Conservation (phyloP, 2,888 invertebrate genomes). For the Slavum lentiscoides region DNA sequence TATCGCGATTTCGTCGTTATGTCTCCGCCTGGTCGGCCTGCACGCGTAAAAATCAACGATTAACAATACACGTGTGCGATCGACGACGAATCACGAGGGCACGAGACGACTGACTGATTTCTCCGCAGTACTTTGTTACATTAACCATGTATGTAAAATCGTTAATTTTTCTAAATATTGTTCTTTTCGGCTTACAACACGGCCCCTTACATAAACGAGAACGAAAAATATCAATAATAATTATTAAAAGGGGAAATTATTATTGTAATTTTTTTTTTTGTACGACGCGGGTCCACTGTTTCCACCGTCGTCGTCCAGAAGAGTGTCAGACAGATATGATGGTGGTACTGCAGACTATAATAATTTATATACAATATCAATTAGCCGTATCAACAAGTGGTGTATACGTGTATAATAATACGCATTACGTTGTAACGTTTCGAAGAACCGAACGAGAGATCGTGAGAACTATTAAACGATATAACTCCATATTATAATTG, state of each 20-base stretch:
- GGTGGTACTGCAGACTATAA: no score
- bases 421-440: neutral
- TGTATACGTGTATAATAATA: neutral
- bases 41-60: no score
- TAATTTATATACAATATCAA: neutral
- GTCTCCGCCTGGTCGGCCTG: no score
- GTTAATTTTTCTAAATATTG: no score
- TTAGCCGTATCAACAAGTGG: neutral
- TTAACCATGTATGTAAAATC: no score
- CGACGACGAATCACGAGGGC: no score
- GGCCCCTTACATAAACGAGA: neutral
- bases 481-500: neutral
- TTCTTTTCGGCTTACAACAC: no score
- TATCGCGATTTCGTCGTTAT: no score
- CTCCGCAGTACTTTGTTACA: no score
- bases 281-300: slow-evolving; percentile 11
- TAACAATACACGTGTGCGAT: no score
- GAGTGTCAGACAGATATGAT: no score
- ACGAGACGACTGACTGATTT: no score
- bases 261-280: neutral
- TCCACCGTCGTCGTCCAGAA: neutral
- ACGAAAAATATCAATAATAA: neutral
- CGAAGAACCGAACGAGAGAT: neutral
- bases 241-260: neutral
- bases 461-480: neutral